These are phyloP conservation scores for Eciton burchellii DNA, from an alignment of 1,140 invertebrate species.

Conservation along the genomic window DNA sequence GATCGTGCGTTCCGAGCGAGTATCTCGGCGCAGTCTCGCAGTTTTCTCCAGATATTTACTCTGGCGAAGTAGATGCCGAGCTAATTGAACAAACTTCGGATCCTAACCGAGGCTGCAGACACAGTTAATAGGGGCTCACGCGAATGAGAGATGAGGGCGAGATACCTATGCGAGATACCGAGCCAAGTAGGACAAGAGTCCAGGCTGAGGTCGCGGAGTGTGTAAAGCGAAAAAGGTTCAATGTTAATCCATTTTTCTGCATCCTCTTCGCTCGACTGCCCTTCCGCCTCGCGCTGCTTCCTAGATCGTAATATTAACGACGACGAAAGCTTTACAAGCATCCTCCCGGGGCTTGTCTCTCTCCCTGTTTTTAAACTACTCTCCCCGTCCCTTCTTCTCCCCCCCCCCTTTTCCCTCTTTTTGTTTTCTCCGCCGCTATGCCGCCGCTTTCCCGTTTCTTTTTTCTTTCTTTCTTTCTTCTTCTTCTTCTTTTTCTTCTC, in stretches of 20 bases:
- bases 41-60: slow-evolving; percentile 80
- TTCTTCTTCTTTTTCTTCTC: not conserved
- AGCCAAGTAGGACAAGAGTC: slow-evolving; percentile 10
- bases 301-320: slow-evolving; percentile 76
- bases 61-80: slow-evolving; percentile 73
- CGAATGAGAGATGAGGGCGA: slow-evolving; percentile 4
- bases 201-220: not conserved
- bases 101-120: slow-evolving; percentile 65
- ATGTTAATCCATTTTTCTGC: slow-evolving; percentile 79
- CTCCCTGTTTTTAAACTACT: slow-evolving; percentile 29
- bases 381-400: not conserved
- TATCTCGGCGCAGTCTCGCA: slow-evolving; percentile 73
- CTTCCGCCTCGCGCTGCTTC: slow-evolving; percentile 48
- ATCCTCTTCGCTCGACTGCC: slow-evolving; percentile 55
- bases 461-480: too few relatives aligned
- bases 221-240: slow-evolving; percentile 70
- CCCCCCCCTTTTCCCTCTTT: not conserved
- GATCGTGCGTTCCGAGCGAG: slow-evolving; percentile 59
- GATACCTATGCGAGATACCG: slow-evolving; percentile 20
- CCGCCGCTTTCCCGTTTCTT: too few relatives aligned
- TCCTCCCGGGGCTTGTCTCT: slow-evolving; percentile 36
- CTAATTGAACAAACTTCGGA: slow-evolving; percentile 81
- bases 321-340: slow-evolving; percentile 66
- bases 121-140: slow-evolving; percentile 71
- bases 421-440: too few relatives aligned